Conservation (phyloP, 2,113 vertebrate genomes). For the Indicator indicator region DNA sequence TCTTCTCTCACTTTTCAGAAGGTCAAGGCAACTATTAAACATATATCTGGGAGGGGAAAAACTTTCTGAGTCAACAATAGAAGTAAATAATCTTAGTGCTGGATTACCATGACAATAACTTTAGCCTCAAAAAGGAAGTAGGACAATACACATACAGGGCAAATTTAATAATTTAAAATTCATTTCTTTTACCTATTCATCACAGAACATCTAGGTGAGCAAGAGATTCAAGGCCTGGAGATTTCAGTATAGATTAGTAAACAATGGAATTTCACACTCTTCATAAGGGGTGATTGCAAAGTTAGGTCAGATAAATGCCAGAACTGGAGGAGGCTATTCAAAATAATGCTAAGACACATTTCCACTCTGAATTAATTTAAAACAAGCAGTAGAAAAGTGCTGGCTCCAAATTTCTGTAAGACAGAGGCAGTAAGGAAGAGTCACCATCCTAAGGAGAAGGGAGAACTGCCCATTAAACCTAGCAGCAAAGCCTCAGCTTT, state of each 20-base stretch:
- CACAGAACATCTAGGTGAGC: not conserved
- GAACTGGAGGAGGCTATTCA: not conserved
- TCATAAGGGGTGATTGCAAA: not conserved
- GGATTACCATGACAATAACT: not conserved
- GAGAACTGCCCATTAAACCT: not conserved
- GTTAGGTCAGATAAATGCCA: not conserved
- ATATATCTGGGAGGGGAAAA: not conserved
- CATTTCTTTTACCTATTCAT: not conserved
- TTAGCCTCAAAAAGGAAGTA: not conserved
- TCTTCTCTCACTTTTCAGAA: conserved; percentile 16
- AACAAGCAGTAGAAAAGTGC: not conserved
- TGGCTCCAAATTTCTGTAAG: not conserved
- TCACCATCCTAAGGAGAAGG: not conserved
- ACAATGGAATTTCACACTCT: not conserved
- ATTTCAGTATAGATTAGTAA: not conserved
- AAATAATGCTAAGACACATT: not conserved
- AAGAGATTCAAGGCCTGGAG: not conserved
- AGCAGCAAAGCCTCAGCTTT: not conserved
- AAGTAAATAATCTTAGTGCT: conserved; percentile 9
- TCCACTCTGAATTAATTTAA: not conserved
- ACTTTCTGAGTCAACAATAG: not conserved
- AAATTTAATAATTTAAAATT: not conserved
- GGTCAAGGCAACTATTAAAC: not conserved
- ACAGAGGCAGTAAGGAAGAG: not conserved
- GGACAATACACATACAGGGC: not conserved